Evolutionary conservation across 2,888 invertebrate genomes (phyloP), one percentile per base, ranked within the genome.

Genomic region (Mantis religiosa): DNA sequence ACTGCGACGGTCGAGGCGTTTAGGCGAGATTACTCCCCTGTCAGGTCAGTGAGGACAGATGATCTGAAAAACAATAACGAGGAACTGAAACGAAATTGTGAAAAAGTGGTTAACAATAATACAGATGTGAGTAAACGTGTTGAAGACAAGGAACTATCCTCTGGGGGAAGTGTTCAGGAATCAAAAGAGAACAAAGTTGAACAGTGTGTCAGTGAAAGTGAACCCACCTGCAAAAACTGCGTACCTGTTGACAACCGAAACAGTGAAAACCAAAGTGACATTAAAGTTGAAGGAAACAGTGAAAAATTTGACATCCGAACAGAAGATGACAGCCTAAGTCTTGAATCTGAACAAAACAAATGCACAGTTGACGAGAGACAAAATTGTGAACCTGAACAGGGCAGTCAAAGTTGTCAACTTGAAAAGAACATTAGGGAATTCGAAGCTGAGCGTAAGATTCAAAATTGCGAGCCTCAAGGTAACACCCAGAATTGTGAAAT

Each of bases 1-100:
- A 28, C 87, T 25, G 87, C 89, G 85, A 88, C 89, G 14, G 88
- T 89, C n/a, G 89, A 89, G 84, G 28, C 89, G 6, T 88, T 88
- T 15, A 87, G 87, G 84, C 84, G 81, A 9, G 71, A 84, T 30
- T 88, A 88, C 85, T 88, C 85, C 28, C 88, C 88, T 15, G 71
- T 71, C 54, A 71, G 54, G 20, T 84, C 81, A 14, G 84, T 8
- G 81, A 71, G 34, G 82, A 82, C n/a, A 87, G 82, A 34, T 27
- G 30, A 83, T 83, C n/a, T 28, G 83, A 83, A 83, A 6, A 71
- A 71, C 54, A 71, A 71, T 3, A 71, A 71, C 54, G 54, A 41
- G 41, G 41, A 71, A 71, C 4, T 71, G 8, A 71, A 71, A 71
- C 20, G 1, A 20, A 71, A 25, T 4, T 20, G 54, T 71, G 20